Base-by-base conservation (phyloP, 2,797 vertebrate genomes). In the Falco novaeseelandiae region DNA sequence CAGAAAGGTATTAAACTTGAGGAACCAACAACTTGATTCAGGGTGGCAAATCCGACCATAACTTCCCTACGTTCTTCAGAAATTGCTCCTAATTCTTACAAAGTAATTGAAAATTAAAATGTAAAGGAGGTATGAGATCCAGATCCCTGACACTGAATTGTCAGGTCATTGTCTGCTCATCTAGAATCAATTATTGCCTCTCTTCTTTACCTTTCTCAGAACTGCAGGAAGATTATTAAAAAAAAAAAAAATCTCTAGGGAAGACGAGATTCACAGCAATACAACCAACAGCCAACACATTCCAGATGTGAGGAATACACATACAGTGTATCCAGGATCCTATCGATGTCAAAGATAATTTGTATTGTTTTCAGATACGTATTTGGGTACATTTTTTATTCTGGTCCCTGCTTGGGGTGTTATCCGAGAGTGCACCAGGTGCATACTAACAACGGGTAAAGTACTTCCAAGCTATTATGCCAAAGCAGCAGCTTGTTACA, bases 401-500 rank as follows among this genome's bases (percentile, higher is more conserved):
- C 32, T 26, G 38, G 26, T 65, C 48, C 36, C 44, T 85, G 36
- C 20, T 20, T 54, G 30, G 36, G n/a, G 6, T 77, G 77, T 84
- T 84, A 58, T 82, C 66, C 82, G 44, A 16, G 80, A 92, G 77
- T 38, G 57, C 26, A 87, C 55, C 94, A 95, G 91, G 92, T 95
- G 95, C 95, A 89, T 58, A 83, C 72, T 90, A 96, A 93, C 59
- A 29, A 42, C 61, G 87, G 38, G 30, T 72, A 78, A 96, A 93
- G 87, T 38, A 55, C 18, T 73, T 96, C 73, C 96, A 92, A 90
- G 76, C n/a, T 19, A 9, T n/a, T 44, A n/a, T 58, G 87, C 90
- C 93, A 95, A 80, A 95, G 87, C 63, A 96, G 92, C 95, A 94
- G 92, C 94, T 92, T 86, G 93, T 73, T 70, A 30, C 46, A 82